phyloP scores from a whole-genome alignment of 2,888 invertebrate genomes.

The Epirrita christyi region DNA sequence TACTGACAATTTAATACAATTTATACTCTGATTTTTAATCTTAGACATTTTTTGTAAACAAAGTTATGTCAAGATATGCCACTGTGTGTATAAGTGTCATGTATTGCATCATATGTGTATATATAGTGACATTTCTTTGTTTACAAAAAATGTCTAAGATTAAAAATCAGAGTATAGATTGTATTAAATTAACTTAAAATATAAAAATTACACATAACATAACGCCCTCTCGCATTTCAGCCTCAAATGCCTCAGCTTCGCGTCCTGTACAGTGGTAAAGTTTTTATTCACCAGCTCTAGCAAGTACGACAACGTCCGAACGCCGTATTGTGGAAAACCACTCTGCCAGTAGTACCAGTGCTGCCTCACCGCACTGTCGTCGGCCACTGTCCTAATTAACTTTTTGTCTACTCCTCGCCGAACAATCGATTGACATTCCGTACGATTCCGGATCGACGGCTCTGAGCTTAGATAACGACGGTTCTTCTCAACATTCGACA shows the following conservation, averaged over 20 bases:
- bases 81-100: too few relatives aligned
- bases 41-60: too few relatives aligned
- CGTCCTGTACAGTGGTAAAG: not conserved
- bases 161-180: too few relatives aligned
- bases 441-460: slow-evolving; percentile 51
- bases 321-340: slow-evolving; percentile 30
- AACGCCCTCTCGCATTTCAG: too few relatives aligned
- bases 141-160: too few relatives aligned
- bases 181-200: too few relatives aligned
- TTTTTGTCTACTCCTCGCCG: slow-evolving; percentile 68
- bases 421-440: slow-evolving; percentile 69
- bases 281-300: slow-evolving; percentile 5
- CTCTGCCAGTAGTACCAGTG: slow-evolving; percentile 24
- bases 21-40: too few relatives aligned
- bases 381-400: slow-evolving; percentile 74
- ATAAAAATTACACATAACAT: too few relatives aligned
- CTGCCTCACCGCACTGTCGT: slow-evolving; percentile 51
- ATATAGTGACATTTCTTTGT: too few relatives aligned
- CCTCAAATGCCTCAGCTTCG: not conserved
- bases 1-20: too few relatives aligned
- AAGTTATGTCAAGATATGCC: too few relatives aligned
- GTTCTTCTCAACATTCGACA: slow-evolving; percentile 42
- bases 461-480: slow-evolving; percentile 46
- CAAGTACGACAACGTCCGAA: slow-evolving; percentile 2
- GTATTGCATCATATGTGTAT: too few relatives aligned